phyloP scores from a whole-genome alignment of 1,140 invertebrate genomes.

The Pentalonia nigronervosa region DNA sequence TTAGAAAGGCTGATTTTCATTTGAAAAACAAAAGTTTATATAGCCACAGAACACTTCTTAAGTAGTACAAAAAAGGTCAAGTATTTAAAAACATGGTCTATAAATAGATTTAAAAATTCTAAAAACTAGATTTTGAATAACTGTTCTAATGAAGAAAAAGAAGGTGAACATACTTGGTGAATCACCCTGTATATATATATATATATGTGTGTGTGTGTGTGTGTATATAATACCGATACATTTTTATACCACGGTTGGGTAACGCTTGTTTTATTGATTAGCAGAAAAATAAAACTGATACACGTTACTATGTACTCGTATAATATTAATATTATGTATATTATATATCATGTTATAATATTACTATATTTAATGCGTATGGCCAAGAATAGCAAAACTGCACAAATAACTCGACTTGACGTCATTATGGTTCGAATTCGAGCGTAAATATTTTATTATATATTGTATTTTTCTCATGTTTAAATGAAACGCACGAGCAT shows the following conservation, averaged over 20 bases:
- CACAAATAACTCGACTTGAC: not conserved
- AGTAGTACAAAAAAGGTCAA: rapidly evolving
- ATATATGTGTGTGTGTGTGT: no score
- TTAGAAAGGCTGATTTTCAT: not conserved
- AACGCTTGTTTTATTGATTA: not conserved
- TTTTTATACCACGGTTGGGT: not conserved
- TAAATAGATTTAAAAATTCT: no score
- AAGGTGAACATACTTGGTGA: no score
- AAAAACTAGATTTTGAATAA: no score
- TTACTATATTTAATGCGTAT: not conserved
- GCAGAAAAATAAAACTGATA: not conserved
- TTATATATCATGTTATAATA: not conserved
- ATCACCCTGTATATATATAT: no score
- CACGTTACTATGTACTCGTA: not conserved
- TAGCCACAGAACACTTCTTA: not conserved
- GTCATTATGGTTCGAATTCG: not conserved
- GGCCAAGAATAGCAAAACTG: not conserved
- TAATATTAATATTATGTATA: not conserved
- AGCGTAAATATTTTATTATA: not conserved
- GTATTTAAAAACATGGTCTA: not conserved
- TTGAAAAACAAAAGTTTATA: not conserved
- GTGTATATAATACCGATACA: not conserved
- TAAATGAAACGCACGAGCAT: not conserved
- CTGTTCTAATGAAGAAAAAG: no score
- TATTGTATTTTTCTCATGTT: not conserved